phyloP scores from a whole-genome alignment of 2,888 invertebrate genomes.

The Clitarchus hookeri region DNA sequence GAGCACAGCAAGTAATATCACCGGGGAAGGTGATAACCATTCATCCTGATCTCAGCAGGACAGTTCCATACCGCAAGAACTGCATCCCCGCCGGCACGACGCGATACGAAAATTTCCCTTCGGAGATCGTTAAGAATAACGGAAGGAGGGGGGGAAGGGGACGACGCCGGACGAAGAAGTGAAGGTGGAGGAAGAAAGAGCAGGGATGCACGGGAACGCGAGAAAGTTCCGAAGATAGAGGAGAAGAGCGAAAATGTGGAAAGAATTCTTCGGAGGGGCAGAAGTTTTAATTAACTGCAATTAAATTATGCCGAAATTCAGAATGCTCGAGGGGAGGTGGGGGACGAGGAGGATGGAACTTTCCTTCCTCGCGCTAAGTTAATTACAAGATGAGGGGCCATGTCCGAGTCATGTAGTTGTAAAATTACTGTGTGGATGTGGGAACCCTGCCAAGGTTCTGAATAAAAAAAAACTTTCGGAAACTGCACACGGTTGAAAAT shows the following conservation, averaged over 20 bases:
- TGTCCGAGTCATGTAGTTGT: background rate
- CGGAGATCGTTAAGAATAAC: background rate
- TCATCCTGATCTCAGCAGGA: background rate
- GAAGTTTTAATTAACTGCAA: conserved; percentile 30
- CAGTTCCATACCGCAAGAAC: background rate
- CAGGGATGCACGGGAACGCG: background rate
- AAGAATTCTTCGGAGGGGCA: conserved; percentile 19
- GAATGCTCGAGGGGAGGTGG: background rate
- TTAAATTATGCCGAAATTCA: conserved; percentile 29
- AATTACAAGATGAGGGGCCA: background rate
- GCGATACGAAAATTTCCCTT: background rate
- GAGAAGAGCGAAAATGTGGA: background rate
- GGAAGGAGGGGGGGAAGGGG: background rate
- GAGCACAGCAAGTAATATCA: background rate
- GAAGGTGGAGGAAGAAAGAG: too few species aligned
- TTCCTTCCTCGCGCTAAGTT: background rate
- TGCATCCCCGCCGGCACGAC: background rate
- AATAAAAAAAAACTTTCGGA: too few species aligned
- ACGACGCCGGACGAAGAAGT: background rate
- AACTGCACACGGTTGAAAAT: too few species aligned
- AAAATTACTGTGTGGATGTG: background rate
- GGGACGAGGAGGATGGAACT: background rate
- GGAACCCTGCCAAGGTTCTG: background rate
- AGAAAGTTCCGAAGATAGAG: background rate
- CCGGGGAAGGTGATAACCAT: background rate